Base-by-base conservation (phyloP, 2,113 vertebrate species). In the Redunca redunca region DNA sequence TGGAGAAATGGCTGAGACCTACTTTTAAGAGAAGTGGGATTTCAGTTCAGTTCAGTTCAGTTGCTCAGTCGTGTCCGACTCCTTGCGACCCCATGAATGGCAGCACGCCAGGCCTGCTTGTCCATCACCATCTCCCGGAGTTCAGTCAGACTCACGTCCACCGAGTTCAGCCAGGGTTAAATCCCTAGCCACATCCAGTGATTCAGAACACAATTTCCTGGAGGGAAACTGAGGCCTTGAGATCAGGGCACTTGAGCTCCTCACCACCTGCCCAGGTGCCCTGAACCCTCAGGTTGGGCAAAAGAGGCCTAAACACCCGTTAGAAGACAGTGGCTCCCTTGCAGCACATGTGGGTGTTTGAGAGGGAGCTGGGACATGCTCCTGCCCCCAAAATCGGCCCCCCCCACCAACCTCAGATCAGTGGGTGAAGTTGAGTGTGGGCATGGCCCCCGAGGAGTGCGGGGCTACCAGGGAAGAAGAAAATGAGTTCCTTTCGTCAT, bases 251-350 rank as follows among this genome's bases (percentile, higher is more conserved):
- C 10, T 74, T 25, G 10, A 40, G 11, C 67, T 25, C 5, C 11
- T 71, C 64, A 71, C 17, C 2, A 0, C 33, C 33, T 67, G 64
- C 67, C 67, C 67, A 74, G 36, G 67, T 25, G 36, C 67, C 60
- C 11, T 74, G 21, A 74, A 25, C 21, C 11, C 21, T 36, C 64
- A 36, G n/a, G 9, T 19, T 71, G 33, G 64, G n/a, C 17, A 36
- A 9, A 36, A 71, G n/a, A 71, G 64, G 17, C 0, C 17, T 0
- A 0, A 36, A 36, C 36, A 25, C 21, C 36, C 0, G 0, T 40
- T 40, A 74, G 67, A 74, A 40, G 21, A 40, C 36, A 36, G 67
- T 13, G 3, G 67, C 11, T 40, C 21, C 67, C 21, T 5, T 74
- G 67, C 36, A 12, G 67, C 4, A 6, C 19, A 23, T 40, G n/a